A percentile compares a stretch with the other conserved stretches of the same genome.
Evolutionary conservation across 2,888 invertebrate genomes (phyloP).

Genomic region (Drosophila limbata): DNA sequence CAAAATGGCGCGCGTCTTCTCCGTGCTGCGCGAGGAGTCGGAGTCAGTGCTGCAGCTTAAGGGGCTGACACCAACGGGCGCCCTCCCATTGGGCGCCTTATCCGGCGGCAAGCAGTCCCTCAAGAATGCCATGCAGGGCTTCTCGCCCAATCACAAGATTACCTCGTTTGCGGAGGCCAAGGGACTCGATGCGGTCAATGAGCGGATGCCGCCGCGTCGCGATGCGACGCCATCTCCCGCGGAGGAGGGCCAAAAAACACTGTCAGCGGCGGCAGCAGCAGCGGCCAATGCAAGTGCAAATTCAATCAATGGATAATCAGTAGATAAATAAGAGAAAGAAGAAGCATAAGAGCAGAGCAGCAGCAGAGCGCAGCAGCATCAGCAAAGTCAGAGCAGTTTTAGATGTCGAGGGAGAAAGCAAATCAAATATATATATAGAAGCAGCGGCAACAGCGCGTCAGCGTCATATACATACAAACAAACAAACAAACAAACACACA

Average conservation of each 20-base stretch:
- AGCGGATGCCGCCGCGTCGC: constrained; percentile 98
- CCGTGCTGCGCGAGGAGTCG: constrained; percentile 99
- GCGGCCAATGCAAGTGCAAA: constrained; percentile 83
- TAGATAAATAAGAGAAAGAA: constrained; percentile 21
- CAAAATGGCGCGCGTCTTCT: constrained; percentile 99
- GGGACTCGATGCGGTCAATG: constrained; percentile 99
- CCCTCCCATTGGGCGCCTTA: constrained; percentile 97
- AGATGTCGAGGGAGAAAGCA: constrained; percentile 62
- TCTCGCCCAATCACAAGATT: constrained; percentile 99
- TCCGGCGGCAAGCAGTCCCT: constrained; percentile 98
- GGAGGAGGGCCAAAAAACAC: constrained; percentile 83
- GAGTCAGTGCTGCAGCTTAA: constrained; percentile 99
- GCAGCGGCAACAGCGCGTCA: constrained; percentile 30
- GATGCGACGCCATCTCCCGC: constrained; percentile 91
- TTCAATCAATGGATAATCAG: constrained; percentile 83
- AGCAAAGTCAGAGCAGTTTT: constrained; percentile 49
- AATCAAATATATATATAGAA: constrained; percentile 37
- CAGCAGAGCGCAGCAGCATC: constrained; percentile 24
- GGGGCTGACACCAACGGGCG: constrained; percentile 99
- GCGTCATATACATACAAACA: constrained; percentile 15
- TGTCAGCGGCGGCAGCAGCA: constrained; percentile 83
- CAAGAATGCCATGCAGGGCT: constrained; percentile 97
- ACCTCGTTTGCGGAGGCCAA: constrained; percentile 99
- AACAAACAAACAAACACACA: constrained; percentile 18
- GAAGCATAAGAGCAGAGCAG: constrained; percentile 2